phyloP scores from a whole-genome alignment of 1,140 invertebrate species.

The Drosophila suzukii region DNA sequence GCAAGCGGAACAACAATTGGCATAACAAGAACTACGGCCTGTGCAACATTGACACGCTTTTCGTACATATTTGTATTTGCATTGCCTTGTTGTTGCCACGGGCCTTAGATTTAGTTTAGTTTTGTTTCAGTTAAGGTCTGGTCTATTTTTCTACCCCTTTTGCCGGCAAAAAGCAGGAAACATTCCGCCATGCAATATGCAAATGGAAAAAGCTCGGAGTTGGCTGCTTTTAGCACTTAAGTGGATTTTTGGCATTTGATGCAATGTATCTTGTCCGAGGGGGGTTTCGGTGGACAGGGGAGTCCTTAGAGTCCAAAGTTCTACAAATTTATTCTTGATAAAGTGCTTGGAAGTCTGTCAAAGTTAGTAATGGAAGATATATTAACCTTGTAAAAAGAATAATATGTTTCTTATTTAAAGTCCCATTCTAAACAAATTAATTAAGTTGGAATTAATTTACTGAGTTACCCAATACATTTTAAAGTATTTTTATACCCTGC shows the following conservation, averaged over 20 bases:
- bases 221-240: conserved; percentile 64
- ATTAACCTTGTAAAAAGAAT: neutral
- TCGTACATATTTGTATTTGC: conserved; percentile 60
- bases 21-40: conserved; percentile 41
- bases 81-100: conserved; percentile 22
- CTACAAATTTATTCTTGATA: neutral
- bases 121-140: conserved; percentile 1
- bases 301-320: conserved; percentile 1
- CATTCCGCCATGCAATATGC: conserved; percentile 57
- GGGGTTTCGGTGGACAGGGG: neutral
- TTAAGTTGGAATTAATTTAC: too few species aligned
- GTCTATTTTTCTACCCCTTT: conserved; percentile 14
- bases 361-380: neutral
- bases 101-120: conserved; percentile 20
- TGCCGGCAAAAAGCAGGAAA: conserved; percentile 32
- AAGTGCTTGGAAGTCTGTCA: neutral
- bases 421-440: too few species aligned
- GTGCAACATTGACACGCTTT: conserved; percentile 70
- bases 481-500: too few species aligned
- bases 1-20: conserved; percentile 35
- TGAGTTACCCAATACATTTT: too few species aligned
- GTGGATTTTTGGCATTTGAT: conserved; percentile 76
- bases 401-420: too few species aligned
- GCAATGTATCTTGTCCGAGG: conserved; percentile 46
- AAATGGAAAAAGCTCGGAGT: conserved; percentile 26